Percentiles rank a stretch among this genome's conserved stretches.
Evolutionary conservation across 2,113 vertebrate species (phyloP).

Genomic region (Marmota monax): DNA sequence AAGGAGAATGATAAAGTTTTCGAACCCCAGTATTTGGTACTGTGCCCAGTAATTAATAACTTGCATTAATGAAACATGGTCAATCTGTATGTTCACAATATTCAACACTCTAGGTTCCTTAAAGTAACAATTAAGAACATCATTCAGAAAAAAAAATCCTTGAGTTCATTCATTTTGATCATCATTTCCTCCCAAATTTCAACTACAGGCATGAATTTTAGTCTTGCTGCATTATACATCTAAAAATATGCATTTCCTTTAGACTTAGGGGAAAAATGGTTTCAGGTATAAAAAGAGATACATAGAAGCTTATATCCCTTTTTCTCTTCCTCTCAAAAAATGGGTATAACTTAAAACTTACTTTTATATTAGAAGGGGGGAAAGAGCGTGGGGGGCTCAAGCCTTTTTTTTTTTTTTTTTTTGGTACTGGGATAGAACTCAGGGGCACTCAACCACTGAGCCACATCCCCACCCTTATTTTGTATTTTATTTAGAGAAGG

Average conservation of each 20-base stretch:
- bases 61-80: background rate
- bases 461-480: too few relatives aligned
- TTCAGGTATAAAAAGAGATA: conserved; percentile 29
- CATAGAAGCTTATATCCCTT: background rate
- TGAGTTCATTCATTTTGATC: background rate
- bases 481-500: too few relatives aligned
- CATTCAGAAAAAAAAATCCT: background rate
- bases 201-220: background rate
- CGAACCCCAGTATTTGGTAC: background rate
- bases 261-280: background rate
- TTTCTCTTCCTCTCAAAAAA: background rate
- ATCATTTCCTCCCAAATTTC: background rate
- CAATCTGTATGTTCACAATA: background rate
- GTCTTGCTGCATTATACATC: background rate
- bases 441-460: too few relatives aligned
- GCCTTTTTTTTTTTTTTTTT: background rate
- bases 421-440: too few relatives aligned
- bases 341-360: background rate
- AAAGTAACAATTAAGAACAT: conserved; percentile 4
- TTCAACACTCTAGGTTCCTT: background rate
- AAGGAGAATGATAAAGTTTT: background rate
- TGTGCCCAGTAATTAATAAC: background rate
- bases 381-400: background rate
- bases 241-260: background rate
- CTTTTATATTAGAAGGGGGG: background rate